Percentiles rank a stretch among this genome's conserved stretches.
phyloP scores from a whole-genome alignment of 2,797 vertebrate genomes.

The Malurus splendens region DNA sequence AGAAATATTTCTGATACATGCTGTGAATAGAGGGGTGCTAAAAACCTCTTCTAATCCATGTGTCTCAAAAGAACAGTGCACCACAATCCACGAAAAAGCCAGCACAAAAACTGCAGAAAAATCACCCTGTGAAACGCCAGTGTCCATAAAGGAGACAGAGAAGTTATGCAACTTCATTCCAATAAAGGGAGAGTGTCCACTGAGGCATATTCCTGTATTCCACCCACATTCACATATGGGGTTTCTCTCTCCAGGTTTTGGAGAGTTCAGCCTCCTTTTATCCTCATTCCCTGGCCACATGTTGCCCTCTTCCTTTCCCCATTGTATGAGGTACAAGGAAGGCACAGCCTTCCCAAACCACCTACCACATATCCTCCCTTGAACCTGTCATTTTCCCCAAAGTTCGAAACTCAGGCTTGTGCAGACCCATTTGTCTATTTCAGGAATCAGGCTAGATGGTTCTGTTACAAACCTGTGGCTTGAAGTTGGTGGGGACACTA shows the following conservation, averaged over 20 bases:
- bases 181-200: neutral
- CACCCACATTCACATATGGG: too few species aligned
- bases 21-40: neutral
- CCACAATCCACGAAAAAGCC: neutral
- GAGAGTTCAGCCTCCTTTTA: neutral
- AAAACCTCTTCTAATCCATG: neutral
- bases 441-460: neutral
- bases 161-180: neutral
- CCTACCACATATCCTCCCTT: fast-evolving
- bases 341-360: fast-evolving
- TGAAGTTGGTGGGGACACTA: neutral
- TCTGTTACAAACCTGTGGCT: neutral
- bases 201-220: fast-evolving
- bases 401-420: neutral
- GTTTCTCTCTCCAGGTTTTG: neutral
- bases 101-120: neutral
- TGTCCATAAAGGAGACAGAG: neutral
- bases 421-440: fast-evolving
- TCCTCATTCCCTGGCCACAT: fast-evolving
- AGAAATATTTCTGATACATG: neutral
- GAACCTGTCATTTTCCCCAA: neutral
- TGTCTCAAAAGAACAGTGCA: neutral
- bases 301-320: neutral
- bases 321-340: neutral
- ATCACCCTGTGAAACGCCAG: fast-evolving